Percentiles rank a stretch among this genome's conserved stretches.
Conservation (phyloP, 2,888 invertebrate genomes). For the Pegoplata infirma region DNA sequence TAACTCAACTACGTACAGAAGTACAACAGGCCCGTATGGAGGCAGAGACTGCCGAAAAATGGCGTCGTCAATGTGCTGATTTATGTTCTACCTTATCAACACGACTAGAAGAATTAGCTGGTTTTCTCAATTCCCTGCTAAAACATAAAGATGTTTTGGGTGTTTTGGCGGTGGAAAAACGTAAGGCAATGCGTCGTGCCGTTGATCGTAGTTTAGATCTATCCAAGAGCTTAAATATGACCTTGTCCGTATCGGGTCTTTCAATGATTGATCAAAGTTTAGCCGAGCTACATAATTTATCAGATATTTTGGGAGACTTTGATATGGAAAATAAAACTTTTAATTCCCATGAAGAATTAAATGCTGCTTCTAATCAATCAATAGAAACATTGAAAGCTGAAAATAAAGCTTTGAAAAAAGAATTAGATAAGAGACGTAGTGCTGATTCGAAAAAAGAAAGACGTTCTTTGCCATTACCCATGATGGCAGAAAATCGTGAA, state of each 20-base stretch:
- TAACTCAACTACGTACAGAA: constrained; percentile 69
- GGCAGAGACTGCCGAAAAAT: constrained; percentile 72
- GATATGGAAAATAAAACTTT: constrained; percentile 68
- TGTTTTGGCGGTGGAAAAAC: constrained; percentile 79
- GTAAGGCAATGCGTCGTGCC: constrained; percentile 79
- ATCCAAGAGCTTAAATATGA: constrained; percentile 79
- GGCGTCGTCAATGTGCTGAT: constrained; percentile 75
- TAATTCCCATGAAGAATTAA: constrained; percentile 72
- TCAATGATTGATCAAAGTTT: constrained; percentile 79
- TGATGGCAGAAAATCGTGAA: constrained; percentile 70
- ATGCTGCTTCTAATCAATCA: constrained; percentile 57
- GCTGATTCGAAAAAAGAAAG: constrained; percentile 73
- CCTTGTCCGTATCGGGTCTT: constrained; percentile 73
- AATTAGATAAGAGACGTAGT: constrained; percentile 68
- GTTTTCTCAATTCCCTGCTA: constrained; percentile 81
- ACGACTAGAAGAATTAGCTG: constrained; percentile 81
- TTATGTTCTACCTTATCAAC: constrained; percentile 78
- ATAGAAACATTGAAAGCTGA: constrained; percentile 72
- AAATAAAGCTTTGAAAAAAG: constrained; percentile 71
- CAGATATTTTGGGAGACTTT: constrained; percentile 75
- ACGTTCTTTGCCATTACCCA: constrained; percentile 72
- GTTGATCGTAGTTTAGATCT: constrained; percentile 80
- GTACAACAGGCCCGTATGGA: constrained; percentile 70
- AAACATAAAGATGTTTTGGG: constrained; percentile 80
- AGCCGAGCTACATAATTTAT: constrained; percentile 79